Evolutionary conservation across 1,140 invertebrate genomes (phyloP), one percentile per base, ranked within the genome.

Genomic region (Drosophila gunungcola): DNA sequence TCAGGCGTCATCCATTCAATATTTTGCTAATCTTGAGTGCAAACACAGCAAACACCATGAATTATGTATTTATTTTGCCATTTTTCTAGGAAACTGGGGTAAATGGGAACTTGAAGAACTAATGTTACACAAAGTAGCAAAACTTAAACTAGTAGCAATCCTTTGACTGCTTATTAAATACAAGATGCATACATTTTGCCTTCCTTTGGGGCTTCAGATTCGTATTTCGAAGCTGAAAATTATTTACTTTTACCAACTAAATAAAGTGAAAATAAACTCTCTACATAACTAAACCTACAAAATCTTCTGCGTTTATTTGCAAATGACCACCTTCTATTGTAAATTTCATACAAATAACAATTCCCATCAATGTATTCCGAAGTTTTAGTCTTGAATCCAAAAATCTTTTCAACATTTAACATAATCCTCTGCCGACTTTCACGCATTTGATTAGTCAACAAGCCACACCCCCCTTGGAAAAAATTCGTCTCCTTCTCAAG

Each of bases 401-500:
- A 21, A 62, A 4, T 16, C 6, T 43, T 42, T 36, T 27, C 16
- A 42, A 46, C 49, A 68, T 54, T 69, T 56, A 55, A 29, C 36
- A 70, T 70, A 70, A 70, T 41, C 51, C 36, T 16, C 13, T 52
- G 41, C 12, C 43, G 41, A 16, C 29, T 45, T 70, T 29, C 34
- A 67, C 41, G 60, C 48, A 73, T 70, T 67, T 67, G 67, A 80
- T 61, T 68, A 74, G 80, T 73, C 72, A 76, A 83, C 57, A 73
- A 65, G 60, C 27, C 29, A 29, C 13, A 16, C 36, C 52, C 16
- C 16, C 9, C 25, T 12, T 11, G 13, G 13, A 21, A 51, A 36
- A 51, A 5, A 5, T 12, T 10, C 21, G 1, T 4, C 16, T 41
- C 38, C 41, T 29, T 10, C 5, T 7, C 2, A 38, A 12, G 45